Percentiles rank a stretch among this genome's conserved stretches.
Conservation (phyloP, 2,797 vertebrate genomes). For the Phyllotis vaccarum region DNA sequence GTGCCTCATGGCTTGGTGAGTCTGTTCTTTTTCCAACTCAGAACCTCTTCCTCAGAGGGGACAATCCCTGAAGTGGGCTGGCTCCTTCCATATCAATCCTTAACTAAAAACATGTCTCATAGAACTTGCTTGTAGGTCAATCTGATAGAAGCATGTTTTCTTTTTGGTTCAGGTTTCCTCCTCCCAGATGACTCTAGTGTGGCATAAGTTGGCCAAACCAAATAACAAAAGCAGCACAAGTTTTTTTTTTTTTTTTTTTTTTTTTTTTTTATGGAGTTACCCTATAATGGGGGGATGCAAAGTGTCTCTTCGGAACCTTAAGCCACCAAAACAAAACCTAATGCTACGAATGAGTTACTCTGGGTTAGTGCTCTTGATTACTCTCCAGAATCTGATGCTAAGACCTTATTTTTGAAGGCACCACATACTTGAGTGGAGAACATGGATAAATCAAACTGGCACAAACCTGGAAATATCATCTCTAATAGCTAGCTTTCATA, state of each 20-base stretch:
- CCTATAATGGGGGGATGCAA: neutral
- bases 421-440: neutral
- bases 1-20: neutral
- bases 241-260: too few relatives aligned
- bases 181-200: neutral
- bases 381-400: neutral
- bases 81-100: neutral
- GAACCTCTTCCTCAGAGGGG: neutral
- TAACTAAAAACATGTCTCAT: neutral
- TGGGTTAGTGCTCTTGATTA: neutral
- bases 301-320: neutral
- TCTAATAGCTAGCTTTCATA: neutral
- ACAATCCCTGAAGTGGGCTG: neutral
- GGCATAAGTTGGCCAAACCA: neutral
- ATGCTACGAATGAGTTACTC: neutral
- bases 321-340: neutral
- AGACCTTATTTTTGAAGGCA: neutral
- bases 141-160: neutral
- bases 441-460: neutral
- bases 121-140: neutral
- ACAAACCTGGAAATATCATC: neutral
- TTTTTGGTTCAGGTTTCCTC: neutral
- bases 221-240: neutral
- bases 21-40: neutral
- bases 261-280: neutral